Base-by-base conservation (phyloP, 2,113 vertebrate species). In the Cercopithecus mona region DNA sequence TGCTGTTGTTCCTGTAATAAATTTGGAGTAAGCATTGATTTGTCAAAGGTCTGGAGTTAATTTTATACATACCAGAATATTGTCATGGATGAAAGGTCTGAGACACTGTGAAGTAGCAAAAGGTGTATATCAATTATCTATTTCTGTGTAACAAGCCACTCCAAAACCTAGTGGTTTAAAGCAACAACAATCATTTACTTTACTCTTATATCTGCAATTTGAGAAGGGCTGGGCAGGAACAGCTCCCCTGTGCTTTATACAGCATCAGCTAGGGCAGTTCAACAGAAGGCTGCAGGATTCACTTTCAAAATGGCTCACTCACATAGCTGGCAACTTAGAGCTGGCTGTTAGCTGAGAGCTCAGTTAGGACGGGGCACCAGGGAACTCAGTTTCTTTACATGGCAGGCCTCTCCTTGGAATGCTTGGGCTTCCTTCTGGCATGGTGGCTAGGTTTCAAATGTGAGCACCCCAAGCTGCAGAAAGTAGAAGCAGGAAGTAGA, bases 41-140 rank as follows among this genome's bases (percentile, higher is more conserved):
- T 88, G 48, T 86, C 66, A 95, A 87, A 95, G 23, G 61, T 94
- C 88, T 94, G 59, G 64, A 97, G 81, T 35, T 97, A 95, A 95
- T 93, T 94, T 90, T 97, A 93, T 61, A 94, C 50, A 66, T 82
- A 85, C 10, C 40, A 82, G 81, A 95, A 93, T 88, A 95, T 79
- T 89, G 40, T 52, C 91, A 59, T 61, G 55, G 72, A 81, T 73
- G 72, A 94, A 93, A 97, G 35, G 16, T 88, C 57, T 88, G 55
- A 97, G 88, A 83, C 64, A 85, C 57, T 95, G 18, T 57, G 73
- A 91, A 90, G n/a, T 78, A 96, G 81, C 17, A 72, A 82, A 86
- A 89, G 30, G 35, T 81, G 11, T 88, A 16, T 82, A 91, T 78
- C 81, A 93, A 78, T 90, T 72, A 91, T 70, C 32, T 85, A 59